phyloP scores from a whole-genome alignment of 30 jellyfish, hydroid and myxozoan genomes.

The Pelagia noctiluca region DNA sequence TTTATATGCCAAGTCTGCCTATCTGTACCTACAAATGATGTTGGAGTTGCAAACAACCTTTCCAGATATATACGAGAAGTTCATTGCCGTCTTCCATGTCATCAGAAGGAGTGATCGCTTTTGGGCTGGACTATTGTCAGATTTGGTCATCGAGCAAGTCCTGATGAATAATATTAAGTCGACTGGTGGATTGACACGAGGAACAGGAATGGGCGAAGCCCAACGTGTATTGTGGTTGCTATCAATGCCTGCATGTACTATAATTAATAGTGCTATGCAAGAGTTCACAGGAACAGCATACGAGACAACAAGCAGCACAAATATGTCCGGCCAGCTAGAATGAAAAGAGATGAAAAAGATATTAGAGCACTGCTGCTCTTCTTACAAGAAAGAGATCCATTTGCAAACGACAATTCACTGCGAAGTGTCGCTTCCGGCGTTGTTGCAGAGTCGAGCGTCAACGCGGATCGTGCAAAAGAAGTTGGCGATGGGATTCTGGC shows the following conservation, averaged over 20 bases:
- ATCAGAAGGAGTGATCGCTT: slow-evolving; percentile 24
- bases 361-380: neutral
- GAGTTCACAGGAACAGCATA: too few relatives aligned
- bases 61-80: slow-evolving; percentile 1
- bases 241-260: slow-evolving; percentile 24
- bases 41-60: neutral
- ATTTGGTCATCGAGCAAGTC: slow-evolving; percentile 39
- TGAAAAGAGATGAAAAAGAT: slow-evolving; percentile 19
- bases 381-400: slow-evolving; percentile 12
- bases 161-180: slow-evolving; percentile 22
- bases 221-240: slow-evolving; percentile 22
- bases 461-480: slow-evolving; percentile 12
- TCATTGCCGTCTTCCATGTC: neutral
- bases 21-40: slow-evolving; percentile 9
- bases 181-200: slow-evolving; percentile 36
- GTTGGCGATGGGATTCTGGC: slow-evolving; percentile 26
- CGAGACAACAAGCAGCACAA: too few relatives aligned
- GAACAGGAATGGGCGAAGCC: slow-evolving; percentile 28
- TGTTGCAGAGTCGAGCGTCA: slow-evolving; percentile 7
- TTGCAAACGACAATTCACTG: neutral
- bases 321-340: slow-evolving; percentile 1
- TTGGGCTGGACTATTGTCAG: slow-evolving; percentile 57
- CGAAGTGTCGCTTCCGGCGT: slow-evolving; percentile 27
- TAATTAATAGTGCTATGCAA: slow-evolving; percentile 20
- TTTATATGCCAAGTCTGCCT: slow-evolving; percentile 6